Conservation (phyloP, 2,797 vertebrate species). For the Eulemur coronatus region DNA sequence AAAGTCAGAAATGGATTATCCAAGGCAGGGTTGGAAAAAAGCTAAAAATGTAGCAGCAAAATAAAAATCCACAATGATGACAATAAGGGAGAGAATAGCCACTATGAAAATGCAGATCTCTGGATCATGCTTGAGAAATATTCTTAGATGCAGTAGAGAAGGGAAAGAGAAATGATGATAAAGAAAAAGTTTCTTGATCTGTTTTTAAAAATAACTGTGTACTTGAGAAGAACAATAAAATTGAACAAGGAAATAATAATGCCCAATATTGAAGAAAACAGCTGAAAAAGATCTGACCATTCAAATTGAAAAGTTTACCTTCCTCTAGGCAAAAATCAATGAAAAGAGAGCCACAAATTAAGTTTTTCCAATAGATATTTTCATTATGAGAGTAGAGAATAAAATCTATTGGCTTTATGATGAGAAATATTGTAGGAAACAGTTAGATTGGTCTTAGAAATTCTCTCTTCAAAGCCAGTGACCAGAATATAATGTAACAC, state of each 20-base stretch:
- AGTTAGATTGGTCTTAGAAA: not conserved
- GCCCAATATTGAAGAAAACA: not conserved
- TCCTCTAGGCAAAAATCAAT: constrained; percentile 51
- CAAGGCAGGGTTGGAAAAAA: not conserved
- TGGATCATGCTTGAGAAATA: not conserved
- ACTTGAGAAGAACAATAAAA: constrained; percentile 24
- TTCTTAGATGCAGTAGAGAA: not conserved
- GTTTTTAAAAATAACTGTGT: not conserved
- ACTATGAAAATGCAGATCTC: not conserved
- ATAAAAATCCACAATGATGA: not conserved
- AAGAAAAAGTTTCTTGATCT: not conserved
- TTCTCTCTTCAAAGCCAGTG: not conserved
- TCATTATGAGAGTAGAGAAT: not conserved
- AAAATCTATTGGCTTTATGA: not conserved
- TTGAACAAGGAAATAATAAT: not conserved
- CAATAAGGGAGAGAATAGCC: not conserved
- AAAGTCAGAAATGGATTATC: not conserved
- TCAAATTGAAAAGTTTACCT: constrained; percentile 11
- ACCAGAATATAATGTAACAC: not conserved
- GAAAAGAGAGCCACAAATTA: not conserved
- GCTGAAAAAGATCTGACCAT: not conserved
- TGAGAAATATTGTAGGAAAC: not conserved
- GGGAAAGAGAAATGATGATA: not conserved
- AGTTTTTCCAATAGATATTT: not conserved
- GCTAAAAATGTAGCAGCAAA: not conserved